Evolutionary conservation across 2,797 vertebrate genomes (phyloP), one percentile per base, ranked within the genome.

Genomic region (Apogon talboti): DNA sequence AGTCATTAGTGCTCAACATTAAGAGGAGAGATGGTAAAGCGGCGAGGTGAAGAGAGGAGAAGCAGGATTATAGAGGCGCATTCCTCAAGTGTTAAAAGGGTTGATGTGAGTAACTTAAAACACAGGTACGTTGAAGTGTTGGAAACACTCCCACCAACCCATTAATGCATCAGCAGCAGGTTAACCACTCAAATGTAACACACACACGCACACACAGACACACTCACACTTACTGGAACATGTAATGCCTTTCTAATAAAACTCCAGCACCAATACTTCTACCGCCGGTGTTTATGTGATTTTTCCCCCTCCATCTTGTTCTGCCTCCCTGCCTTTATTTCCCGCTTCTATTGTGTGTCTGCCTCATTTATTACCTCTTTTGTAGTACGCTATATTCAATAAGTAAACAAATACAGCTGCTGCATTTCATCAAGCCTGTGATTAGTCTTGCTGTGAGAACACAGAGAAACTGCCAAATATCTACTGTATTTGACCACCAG

Each of bases 391-490:
- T 72, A 81, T 64, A 71, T 76, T 74, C 54, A 71, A 83, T 71
- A 68, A 76, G 78, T 82, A 90, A 90, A 90, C 82, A 89, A 88
- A 90, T 82, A 85, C 79, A 89, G 86, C 87, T 86, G 87, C 77
- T 69, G 79, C 75, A 44, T 81, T 79, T 84, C 69, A 82, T 80
- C 77, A 38, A 43, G 68, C 57, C 78, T 81, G 73, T 75, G 81
- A 91, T 87, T 83, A 82, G 74, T 75, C 59, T 73, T 62, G 81
- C 71, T 10, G 58, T 18, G 6, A 83, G 57, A 79, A 66, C 74
- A 67, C 41, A 28, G 52, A 74, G 58, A 74, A 70, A 47, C 41
- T 7, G 69, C 74, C 45, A 72, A 83, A 84, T 61, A 56, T 6
- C 28, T 14, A 41, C 11, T 4, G 11, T 10, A 56, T 56, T 21